phyloP scores from a whole-genome alignment of 2,888 invertebrate species.

The Drosophila mercatorum region DNA sequence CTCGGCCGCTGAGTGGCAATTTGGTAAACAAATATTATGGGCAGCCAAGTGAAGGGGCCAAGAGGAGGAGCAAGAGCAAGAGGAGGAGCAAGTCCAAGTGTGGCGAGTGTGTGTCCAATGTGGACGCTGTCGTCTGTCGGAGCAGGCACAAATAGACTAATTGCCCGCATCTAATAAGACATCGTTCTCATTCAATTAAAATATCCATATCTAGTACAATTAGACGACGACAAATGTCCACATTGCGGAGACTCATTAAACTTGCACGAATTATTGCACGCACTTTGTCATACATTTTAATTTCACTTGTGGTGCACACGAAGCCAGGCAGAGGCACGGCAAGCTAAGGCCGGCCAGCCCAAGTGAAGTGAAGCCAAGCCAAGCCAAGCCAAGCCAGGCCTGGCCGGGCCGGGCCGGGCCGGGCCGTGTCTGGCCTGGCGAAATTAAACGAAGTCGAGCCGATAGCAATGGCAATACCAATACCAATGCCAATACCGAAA shows the following conservation, averaged over 20 bases:
- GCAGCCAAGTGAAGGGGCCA: slow-evolving; percentile 10
- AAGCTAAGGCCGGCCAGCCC: slow-evolving; percentile 1
- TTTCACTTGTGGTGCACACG: slow-evolving; percentile 70
- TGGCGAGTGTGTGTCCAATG: slow-evolving; percentile 14
- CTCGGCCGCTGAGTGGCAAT: slow-evolving; percentile 22
- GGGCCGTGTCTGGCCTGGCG: neutral
- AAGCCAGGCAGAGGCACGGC: slow-evolving; percentile 19
- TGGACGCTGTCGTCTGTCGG: slow-evolving; percentile 13
- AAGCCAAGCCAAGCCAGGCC: neutral
- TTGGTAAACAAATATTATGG: slow-evolving; percentile 47
- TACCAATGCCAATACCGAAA: slow-evolving; percentile 23
- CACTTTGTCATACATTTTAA: slow-evolving; percentile 84
- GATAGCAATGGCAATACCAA: slow-evolving; percentile 38
- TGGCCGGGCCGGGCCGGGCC: neutral
- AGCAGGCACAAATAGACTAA: slow-evolving; percentile 68
- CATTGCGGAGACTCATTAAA: slow-evolving; percentile 78
- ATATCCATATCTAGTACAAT: slow-evolving; percentile 83
- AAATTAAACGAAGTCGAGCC: slow-evolving; percentile 53
- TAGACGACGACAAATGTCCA: slow-evolving; percentile 80
- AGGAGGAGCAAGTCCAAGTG: slow-evolving; percentile 32
- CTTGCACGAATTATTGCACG: slow-evolving; percentile 84
- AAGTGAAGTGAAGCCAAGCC: slow-evolving; percentile 20
- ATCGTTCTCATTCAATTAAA: slow-evolving; percentile 83
- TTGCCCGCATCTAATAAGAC: slow-evolving; percentile 77
- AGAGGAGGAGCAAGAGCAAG: neutral